Base-by-base conservation (phyloP, 2,113 vertebrate genomes). In the Athene noctua region DNA sequence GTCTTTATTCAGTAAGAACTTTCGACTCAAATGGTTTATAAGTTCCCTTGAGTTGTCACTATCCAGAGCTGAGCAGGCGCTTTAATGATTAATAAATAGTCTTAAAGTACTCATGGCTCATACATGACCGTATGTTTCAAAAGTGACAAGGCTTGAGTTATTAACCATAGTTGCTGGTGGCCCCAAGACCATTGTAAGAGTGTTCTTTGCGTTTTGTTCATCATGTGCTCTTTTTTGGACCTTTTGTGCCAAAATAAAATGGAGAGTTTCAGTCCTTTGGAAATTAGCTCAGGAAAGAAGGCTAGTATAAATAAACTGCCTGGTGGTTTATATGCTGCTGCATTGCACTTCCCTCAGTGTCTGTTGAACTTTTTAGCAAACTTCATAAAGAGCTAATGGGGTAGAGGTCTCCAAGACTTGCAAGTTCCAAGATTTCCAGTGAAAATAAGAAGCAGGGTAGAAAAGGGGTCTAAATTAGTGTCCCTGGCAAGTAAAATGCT, bases 21-120 rank as follows among this genome's bases (percentile, higher is more conserved):
- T 86, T 52, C 88, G 57, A 85, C 54, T 92, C 38, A 20, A 66
- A 20, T 73, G 70, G 84, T 81, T 92, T 88, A 2, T 62, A 30
- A 80, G 55, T 74, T 90, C 51, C 79, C 71, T 51, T 26, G 32
- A 88, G 71, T 42, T 96, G 86, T 77, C 88, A 63, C 67, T 85
- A 10, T 34, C 15, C 71, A 79, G 75, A 92, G 88, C 58, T 78
- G 80, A 92, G 55, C 54, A 72, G 78, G 40, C 87, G 36, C 62
- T 89, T 73, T 42, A 62, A 15, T 65, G 84, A 78, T 61, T 65
- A 92, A 65, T 87, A 82, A 92, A 62, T n/a, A 79, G 25, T 46
- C 63, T 40, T 38, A 11, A 29, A 40, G 61, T 46, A 15, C 46
- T 75, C 1, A 1, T 54, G 51, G 55, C 67, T 85, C 8, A 4